phyloP scores from a whole-genome alignment of 2,797 vertebrate species.

The Pipistrellus pygmaeus region DNA sequence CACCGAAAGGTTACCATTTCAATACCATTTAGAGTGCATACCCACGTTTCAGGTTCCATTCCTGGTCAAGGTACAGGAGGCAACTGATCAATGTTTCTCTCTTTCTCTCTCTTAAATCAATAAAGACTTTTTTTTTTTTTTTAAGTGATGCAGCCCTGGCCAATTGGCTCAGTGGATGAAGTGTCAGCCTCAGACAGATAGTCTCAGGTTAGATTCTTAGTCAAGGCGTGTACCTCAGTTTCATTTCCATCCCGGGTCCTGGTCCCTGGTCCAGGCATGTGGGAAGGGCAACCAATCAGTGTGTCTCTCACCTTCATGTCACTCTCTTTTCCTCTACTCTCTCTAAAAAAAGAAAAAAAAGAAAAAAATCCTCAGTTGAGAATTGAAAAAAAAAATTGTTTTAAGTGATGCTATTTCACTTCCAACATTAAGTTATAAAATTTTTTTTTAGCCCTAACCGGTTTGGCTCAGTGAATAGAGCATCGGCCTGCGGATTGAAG shows the following conservation, averaged over 20 bases:
- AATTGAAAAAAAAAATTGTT: too few relatives aligned
- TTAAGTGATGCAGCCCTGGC: too few relatives aligned
- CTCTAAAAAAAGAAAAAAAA: background rate
- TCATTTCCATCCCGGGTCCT: too few relatives aligned
- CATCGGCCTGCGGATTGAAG: too few relatives aligned
- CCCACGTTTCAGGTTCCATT: background rate
- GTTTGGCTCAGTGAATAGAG: too few relatives aligned
- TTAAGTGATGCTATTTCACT: background rate
- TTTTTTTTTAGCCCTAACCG: background rate
- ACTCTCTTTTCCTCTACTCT: background rate
- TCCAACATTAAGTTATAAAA: slow-evolving; percentile 41
- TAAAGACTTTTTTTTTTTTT: too few relatives aligned
- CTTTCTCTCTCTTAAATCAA: background rate
- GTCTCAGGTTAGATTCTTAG: too few relatives aligned
- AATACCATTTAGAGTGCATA: background rate
- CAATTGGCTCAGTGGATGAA: too few relatives aligned
- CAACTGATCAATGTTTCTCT: background rate
- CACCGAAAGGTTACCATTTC: background rate
- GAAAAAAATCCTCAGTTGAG: too few relatives aligned
- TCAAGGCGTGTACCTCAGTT: too few relatives aligned
- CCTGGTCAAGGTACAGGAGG: background rate
- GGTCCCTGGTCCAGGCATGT: background rate
- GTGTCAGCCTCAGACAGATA: too few relatives aligned
- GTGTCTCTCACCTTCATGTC: background rate
- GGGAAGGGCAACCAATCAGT: background rate